A percentile compares a stretch with the other conserved stretches of the same genome.
These are phyloP conservation scores for Drosophila formosana DNA, from an alignment of 2,888 invertebrate genomes.

Conservation along the genomic window DNA sequence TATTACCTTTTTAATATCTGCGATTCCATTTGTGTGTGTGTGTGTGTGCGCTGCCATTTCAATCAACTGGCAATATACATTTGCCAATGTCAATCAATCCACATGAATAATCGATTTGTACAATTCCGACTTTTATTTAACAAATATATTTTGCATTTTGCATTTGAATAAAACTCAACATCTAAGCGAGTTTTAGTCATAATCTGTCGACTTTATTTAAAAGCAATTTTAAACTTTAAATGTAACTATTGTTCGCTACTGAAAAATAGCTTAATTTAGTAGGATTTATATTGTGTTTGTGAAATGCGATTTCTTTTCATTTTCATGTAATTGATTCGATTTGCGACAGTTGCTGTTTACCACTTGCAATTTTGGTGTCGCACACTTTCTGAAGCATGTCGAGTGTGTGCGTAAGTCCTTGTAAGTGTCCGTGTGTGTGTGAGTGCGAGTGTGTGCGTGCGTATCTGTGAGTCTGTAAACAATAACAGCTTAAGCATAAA, in stretches of 20 bases:
- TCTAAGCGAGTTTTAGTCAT: neutral
- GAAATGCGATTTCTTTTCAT: neutral
- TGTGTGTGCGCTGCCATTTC: neutral
- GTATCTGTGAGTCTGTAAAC: conserved; percentile 57
- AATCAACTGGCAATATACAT: neutral
- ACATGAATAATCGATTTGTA: conserved; percentile 11
- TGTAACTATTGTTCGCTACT: neutral
- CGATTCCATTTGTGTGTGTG: conserved; percentile 9
- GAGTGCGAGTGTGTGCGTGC: conserved; percentile 20
- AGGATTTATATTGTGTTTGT: conserved; percentile 7
- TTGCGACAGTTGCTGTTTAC: conserved; percentile 31
- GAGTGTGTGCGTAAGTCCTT: conserved; percentile 38
- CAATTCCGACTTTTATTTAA: conserved; percentile 5
- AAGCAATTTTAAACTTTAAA: conserved; percentile 45
- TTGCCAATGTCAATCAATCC: conserved; percentile 27
- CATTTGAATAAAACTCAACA: neutral
- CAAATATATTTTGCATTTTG: neutral
- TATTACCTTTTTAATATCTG: conserved; percentile 9
- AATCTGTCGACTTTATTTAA: conserved; percentile 4
- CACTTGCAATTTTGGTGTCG: conserved; percentile 39
- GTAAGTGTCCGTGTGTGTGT: neutral
- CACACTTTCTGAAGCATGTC: conserved; percentile 60
- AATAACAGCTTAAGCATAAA: conserved; percentile 72
- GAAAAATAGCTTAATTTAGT: neutral
- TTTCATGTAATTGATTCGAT: neutral